Base-by-base conservation (phyloP, 2,888 invertebrate genomes). In the Bedellia somnulentella region DNA sequence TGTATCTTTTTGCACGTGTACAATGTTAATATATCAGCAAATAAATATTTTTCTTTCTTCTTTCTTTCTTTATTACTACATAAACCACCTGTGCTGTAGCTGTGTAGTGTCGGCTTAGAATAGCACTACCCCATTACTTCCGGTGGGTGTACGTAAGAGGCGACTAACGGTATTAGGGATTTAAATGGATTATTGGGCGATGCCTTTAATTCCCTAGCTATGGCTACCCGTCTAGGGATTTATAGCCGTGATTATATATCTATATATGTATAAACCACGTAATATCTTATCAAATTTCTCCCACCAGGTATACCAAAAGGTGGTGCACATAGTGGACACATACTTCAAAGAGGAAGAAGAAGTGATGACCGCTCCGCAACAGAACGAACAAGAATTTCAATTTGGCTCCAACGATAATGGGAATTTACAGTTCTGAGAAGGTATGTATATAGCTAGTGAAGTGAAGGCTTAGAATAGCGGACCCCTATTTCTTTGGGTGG, bases 291-390 rank as follows among this genome's bases (percentile, higher is more conserved):
- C 5, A 9, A 5, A 9, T 15, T 29, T 31, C 23, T 30, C 15
- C 28, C 39, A 42, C 2, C 53, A 76, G 61, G 59, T 82, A 24
- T 94, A 93, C 68, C 83, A 85, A 49, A 92, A 91, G 55, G 83
- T 87, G 0, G 79, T 83, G 23, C 75, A 80, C 31, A 80, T 94
- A 37, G 81, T 94, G 27, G 93, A 93, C 44, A 78, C 78, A 1
- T 94, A 85, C 61, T 94, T 92, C 52, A 76, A 79, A 0, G 81
- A 81, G 0, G 79, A 71, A 37, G 84, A 62, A 0, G 68, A 73
- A 3, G 38, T 44, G 0, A 45, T 37, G 2, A 52, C 59, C 0
- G 52, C 54, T 2, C 75, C 76, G 0, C 38, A 42, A 0, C 46
- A 61, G 10, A 54, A 41, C 0, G 47, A 51, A 0, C 53, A 57